Evolutionary conservation across 2,797 vertebrate genomes (phyloP).

Genomic region (Gymnoscopelus microlampas): DNA sequence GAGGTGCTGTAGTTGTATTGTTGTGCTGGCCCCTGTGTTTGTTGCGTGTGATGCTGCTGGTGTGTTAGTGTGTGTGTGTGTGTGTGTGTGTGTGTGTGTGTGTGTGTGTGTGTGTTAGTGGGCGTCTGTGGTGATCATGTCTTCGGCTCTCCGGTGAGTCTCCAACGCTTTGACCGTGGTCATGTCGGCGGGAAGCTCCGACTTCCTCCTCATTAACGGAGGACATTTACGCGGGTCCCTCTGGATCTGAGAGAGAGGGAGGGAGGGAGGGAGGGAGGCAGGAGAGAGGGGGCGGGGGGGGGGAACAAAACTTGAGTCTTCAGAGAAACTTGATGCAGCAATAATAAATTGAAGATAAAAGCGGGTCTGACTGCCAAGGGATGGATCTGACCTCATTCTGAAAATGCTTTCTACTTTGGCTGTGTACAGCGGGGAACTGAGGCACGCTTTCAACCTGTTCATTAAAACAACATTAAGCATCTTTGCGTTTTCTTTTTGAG

Average conservation of each 20-base stretch:
- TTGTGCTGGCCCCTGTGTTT: constrained; percentile 62
- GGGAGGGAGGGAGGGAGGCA: too few species aligned
- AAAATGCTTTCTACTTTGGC: too few species aligned
- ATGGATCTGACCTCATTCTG: too few species aligned
- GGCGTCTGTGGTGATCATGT: constrained; percentile 89
- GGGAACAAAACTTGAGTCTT: too few species aligned
- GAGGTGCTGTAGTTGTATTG: constrained; percentile 51
- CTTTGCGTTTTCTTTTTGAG: too few species aligned
- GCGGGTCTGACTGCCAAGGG: too few species aligned
- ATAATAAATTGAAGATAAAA: too few species aligned
- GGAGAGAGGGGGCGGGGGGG: too few species aligned
- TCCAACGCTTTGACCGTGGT: constrained; percentile 96
- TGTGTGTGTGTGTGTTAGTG: constrained; percentile 82
- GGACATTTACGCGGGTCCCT: constrained; percentile 92
- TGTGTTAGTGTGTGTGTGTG: constrained; percentile 58
- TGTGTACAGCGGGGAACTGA: too few species aligned
- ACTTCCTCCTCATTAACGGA: constrained; percentile 93
- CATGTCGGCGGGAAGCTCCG: constrained; percentile 96
- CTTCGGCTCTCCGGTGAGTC: constrained; percentile 93
- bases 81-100: constrained; percentile 41
- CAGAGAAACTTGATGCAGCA: too few species aligned
- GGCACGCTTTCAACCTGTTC: too few species aligned
- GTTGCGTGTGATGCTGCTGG: constrained; percentile 42
- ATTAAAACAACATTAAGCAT: too few species aligned
- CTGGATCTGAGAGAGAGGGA: constrained; percentile 77